phyloP scores from a whole-genome alignment of 2,888 invertebrate genomes.

The Sisyra terminalis region DNA sequence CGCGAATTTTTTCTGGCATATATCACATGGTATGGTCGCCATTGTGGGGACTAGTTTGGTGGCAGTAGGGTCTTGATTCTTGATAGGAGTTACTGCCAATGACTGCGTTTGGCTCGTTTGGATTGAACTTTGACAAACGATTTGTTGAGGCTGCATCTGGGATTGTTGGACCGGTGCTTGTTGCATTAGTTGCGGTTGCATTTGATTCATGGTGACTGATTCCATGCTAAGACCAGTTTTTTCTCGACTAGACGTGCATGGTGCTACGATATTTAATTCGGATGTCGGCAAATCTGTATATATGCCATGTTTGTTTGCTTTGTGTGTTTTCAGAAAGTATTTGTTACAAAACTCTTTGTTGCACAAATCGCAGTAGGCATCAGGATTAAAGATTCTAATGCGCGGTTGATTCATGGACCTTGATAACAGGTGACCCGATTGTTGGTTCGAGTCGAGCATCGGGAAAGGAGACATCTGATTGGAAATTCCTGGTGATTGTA shows the following conservation, averaged over 20 bases:
- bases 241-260: neutral
- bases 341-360: conserved; percentile 98
- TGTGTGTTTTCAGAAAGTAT: conserved; percentile 94
- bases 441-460: conserved; percentile 24
- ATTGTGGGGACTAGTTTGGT: conserved; percentile 14
- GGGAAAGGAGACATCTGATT: conserved; percentile 37
- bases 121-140: neutral
- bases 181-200: too few species aligned
- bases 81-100: conserved; percentile 16
- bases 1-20: conserved; percentile 56
- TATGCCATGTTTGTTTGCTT: conserved; percentile 94
- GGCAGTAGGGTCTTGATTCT: conserved; percentile 19
- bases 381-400: conserved; percentile 83
- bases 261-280: conserved; percentile 8
- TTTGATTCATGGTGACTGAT: conserved; percentile 13
- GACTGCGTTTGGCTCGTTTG: conserved; percentile 9
- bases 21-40: conserved; percentile 39
- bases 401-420: conserved; percentile 38
- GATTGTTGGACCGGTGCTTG: conserved; percentile 9
- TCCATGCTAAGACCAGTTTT: neutral
- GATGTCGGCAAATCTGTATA: conserved; percentile 31
- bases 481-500: conserved; percentile 15
- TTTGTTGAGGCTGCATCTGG: too few species aligned
- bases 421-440: conserved; percentile 10
- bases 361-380: conserved; percentile 94